Percentiles rank a stretch among this genome's conserved stretches.
phyloP scores from a whole-genome alignment of 1,140 invertebrate genomes.

The Cryptotermes secundus region DNA sequence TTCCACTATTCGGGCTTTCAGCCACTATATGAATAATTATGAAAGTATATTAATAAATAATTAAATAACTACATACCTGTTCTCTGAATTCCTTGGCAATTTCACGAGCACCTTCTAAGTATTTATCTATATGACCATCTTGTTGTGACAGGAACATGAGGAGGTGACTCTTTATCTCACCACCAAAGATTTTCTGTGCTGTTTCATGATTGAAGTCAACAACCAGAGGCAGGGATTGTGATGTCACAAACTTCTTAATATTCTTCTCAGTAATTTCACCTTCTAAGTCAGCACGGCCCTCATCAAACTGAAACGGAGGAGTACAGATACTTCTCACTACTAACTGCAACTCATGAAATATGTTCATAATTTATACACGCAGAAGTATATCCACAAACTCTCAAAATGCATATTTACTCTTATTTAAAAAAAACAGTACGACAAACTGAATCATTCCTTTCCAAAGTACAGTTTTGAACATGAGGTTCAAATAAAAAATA shows the following conservation, averaged over 20 bases:
- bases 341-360: no score
- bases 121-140: constrained; percentile 76
- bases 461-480: no score
- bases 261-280: constrained; percentile 66
- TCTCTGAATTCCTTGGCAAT: constrained; percentile 89
- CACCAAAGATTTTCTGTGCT: constrained; percentile 96
- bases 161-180: constrained; percentile 95
- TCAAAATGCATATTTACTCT: no score
- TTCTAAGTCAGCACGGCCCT: constrained; percentile 78
- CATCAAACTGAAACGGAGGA: constrained; percentile 78
- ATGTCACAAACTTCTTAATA: constrained; percentile 81
- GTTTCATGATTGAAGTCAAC: constrained; percentile 98
- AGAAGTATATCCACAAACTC: no score
- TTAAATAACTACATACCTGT: constrained; percentile 58
- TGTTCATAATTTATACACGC: no score
- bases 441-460: no score
- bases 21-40: no score
- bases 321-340: no score
- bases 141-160: constrained; percentile 93
- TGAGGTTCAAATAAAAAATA: no score
- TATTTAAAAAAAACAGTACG: no score
- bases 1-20: no score
- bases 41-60: no score
- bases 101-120: constrained; percentile 70
- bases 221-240: constrained; percentile 87